Conservation (phyloP, 2,797 vertebrate genomes). For the Gadopsis marmoratus region DNA sequence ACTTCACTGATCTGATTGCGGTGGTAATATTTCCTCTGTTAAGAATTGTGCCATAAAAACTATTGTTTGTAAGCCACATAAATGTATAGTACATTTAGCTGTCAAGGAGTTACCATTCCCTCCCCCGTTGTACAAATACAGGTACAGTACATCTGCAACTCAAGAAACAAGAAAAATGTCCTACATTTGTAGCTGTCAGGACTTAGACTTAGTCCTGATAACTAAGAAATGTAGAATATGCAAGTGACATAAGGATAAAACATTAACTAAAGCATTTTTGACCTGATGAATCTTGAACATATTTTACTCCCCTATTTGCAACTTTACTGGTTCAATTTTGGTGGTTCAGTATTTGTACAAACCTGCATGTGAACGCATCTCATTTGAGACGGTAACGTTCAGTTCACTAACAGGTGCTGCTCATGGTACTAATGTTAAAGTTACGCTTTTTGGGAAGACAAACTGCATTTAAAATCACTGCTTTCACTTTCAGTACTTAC, state of each 20-base stretch:
- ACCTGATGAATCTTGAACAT: conserved; percentile 3
- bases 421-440: conserved; percentile 38
- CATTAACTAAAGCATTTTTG: conserved; percentile 12
- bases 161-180: conserved; percentile 25
- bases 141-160: conserved; percentile 28
- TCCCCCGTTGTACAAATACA: conserved; percentile 19
- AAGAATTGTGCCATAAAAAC: conserved; percentile 62
- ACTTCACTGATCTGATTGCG: conserved; percentile 44
- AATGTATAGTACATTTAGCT: conserved; percentile 30
- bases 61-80: conserved; percentile 38
- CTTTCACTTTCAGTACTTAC: conserved; percentile 41
- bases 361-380: conserved; percentile 36
- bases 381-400: conserved; percentile 24
- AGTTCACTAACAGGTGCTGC: conserved; percentile 55
- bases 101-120: conserved; percentile 17
- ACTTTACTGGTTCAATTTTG: conserved; percentile 24
- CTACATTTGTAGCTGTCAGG: conserved; percentile 15
- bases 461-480: conserved; percentile 33
- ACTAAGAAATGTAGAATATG: conserved; percentile 8
- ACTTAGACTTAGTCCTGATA: neutral
- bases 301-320: neutral
- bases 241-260: conserved; percentile 23
- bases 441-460: neutral
- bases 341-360: conserved; percentile 44
- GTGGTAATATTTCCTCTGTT: conserved; percentile 33